These are phyloP conservation scores for Drosophila anomelani DNA, from an alignment of 2,888 invertebrate genomes.

Conservation along the genomic window DNA sequence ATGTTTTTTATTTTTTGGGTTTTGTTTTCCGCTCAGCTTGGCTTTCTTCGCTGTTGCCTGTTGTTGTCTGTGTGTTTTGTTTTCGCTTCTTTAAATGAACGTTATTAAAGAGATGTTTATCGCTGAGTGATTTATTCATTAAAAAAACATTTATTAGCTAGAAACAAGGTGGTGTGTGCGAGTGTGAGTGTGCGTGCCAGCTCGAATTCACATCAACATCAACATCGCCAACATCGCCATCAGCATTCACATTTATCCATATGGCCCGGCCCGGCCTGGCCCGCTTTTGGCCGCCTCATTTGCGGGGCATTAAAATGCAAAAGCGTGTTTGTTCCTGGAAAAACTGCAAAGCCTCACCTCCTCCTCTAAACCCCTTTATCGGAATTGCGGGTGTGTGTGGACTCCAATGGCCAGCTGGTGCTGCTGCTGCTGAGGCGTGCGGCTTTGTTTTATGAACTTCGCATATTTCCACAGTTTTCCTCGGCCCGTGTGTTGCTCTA, in stretches of 20 bases:
- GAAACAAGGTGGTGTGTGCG: conserved; percentile 65
- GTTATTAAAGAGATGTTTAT: conserved; percentile 84
- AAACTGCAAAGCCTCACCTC: conserved; percentile 56
- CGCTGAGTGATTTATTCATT: conserved; percentile 85
- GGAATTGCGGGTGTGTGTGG: conserved; percentile 46
- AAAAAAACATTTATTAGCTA: conserved; percentile 84
- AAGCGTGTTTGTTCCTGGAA: conserved; percentile 83
- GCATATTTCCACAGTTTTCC: conserved; percentile 67
- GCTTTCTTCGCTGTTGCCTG: conserved; percentile 48
- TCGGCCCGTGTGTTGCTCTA: not conserved
- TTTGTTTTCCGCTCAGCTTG: conserved; percentile 43
- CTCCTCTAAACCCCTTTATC: conserved; percentile 4
- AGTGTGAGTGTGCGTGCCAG: conserved; percentile 48
- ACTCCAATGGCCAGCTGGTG: conserved; percentile 39
- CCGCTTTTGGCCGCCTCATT: conserved; percentile 61
- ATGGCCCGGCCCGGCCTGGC: conserved; percentile 28
- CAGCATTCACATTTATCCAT: conserved; percentile 51
- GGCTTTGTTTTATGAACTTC: conserved; percentile 64
- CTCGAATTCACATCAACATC: conserved; percentile 50
- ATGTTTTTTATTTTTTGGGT: conserved; percentile 28
- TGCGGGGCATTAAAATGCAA: conserved; percentile 79
- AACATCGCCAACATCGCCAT: conserved; percentile 6
- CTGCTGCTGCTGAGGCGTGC: conserved; percentile 47
- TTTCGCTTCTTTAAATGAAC: conserved; percentile 82
- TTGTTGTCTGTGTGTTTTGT: conserved; percentile 65